Evolutionary conservation across 2,888 invertebrate genomes (phyloP).

Genomic region (Entomobrya multifasciata): DNA sequence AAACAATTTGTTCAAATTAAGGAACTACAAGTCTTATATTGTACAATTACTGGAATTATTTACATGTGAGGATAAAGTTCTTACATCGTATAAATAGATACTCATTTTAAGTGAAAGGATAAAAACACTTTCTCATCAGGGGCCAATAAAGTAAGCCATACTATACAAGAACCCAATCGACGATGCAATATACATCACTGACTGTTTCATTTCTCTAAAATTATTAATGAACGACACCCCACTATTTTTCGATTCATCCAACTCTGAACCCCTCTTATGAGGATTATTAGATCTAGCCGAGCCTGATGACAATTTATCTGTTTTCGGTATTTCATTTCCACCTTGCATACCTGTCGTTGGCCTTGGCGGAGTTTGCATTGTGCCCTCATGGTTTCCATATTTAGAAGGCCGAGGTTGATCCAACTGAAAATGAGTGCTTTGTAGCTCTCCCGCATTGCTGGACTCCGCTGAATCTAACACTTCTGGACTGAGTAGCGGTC

Average conservation of each 20-base stretch:
- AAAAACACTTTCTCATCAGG: neutral
- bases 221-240: constrained; percentile 36
- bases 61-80: too few relatives aligned
- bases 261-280: constrained; percentile 61
- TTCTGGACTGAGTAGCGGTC: constrained; percentile 64
- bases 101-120: too few relatives aligned
- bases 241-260: constrained; percentile 38
- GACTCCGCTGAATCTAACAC: constrained; percentile 66
- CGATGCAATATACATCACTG: constrained; percentile 1
- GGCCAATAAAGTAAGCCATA: constrained; percentile 16
- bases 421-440: constrained; percentile 73
- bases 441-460: constrained; percentile 62
- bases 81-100: too few relatives aligned
- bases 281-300: constrained; percentile 63
- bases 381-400: constrained; percentile 66
- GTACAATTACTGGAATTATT: too few relatives aligned
- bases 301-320: constrained; percentile 69
- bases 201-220: constrained; percentile 35
- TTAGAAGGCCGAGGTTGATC: constrained; percentile 72
- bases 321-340: constrained; percentile 70
- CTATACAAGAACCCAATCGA: constrained; percentile 34
- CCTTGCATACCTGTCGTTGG: constrained; percentile 46
- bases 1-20: too few relatives aligned
- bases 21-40: too few relatives aligned
- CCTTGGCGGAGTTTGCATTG: constrained; percentile 69